These are phyloP conservation scores for Pangasius mekongensis DNA, from an alignment of 2,797 vertebrate genomes.

Conservation along the genomic window DNA sequence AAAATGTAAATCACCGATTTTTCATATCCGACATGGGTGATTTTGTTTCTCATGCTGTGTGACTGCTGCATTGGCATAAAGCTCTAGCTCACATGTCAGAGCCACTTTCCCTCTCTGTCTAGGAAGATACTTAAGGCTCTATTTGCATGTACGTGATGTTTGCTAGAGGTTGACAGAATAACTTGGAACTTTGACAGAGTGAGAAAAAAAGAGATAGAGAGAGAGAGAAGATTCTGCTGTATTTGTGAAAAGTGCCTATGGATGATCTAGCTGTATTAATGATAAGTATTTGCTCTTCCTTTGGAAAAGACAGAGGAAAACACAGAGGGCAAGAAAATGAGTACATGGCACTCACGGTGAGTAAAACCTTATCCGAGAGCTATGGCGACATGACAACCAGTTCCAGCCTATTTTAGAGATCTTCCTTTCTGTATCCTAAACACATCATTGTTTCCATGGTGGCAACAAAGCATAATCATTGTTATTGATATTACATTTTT, in stretches of 20 bases:
- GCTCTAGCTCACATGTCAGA: slow-evolving; percentile 15
- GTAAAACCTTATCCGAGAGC: not conserved
- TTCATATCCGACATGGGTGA: not conserved
- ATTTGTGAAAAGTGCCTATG: not conserved
- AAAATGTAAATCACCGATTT: not conserved
- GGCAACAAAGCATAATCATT: too few relatives aligned
- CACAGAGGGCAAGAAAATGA: not conserved
- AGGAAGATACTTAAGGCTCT: not conserved
- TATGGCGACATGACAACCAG: not conserved
- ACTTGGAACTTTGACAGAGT: not conserved
- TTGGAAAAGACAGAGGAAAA: not conserved
- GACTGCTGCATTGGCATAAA: slow-evolving; percentile 8
- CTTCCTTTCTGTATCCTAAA: not conserved
- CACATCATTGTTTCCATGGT: too few relatives aligned
- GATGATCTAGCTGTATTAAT: not conserved
- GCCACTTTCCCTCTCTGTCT: not conserved
- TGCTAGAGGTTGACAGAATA: not conserved
- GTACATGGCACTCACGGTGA: not conserved
- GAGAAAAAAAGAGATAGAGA: not conserved
- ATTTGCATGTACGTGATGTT: not conserved
- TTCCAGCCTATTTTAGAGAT: not conserved
- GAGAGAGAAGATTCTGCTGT: not conserved
- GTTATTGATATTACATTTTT: too few relatives aligned
- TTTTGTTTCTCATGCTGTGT: not conserved
- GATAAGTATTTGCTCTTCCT: not conserved